Evolutionary conservation across 2,888 invertebrate genomes (phyloP).

Genomic region (Lypha dubia): DNA sequence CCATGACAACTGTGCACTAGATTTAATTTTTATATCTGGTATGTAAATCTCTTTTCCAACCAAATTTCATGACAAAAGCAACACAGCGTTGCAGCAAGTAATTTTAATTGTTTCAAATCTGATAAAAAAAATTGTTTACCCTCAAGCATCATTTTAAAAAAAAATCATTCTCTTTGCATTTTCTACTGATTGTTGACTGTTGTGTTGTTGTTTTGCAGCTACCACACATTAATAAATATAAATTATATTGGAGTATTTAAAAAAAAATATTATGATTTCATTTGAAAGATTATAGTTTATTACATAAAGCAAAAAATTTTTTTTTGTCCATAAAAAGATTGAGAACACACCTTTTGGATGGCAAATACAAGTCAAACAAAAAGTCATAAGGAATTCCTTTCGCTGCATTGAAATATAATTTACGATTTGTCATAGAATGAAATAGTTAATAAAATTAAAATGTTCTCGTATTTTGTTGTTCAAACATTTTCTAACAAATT

Average conservation of each 20-base stretch:
- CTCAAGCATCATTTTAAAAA: constrained; percentile 53
- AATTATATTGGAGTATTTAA: constrained; percentile 15
- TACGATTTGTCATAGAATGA: constrained; percentile 49
- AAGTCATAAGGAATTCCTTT: constrained; percentile 22
- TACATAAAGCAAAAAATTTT: constrained; percentile 7
- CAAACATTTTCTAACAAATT: not conserved
- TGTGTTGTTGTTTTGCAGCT: constrained; percentile 3
- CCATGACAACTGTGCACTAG: constrained; percentile 50
- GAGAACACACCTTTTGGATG: constrained; percentile 50
- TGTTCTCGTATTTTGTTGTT: not conserved
- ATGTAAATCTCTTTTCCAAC: constrained; percentile 30
- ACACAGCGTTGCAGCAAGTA: not conserved
- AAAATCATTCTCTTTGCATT: constrained; percentile 33
- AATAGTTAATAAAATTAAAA: not conserved
- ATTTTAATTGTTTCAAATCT: constrained; percentile 60
- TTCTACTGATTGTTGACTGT: not conserved
- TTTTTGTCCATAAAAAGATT: constrained; percentile 30
- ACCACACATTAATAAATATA: constrained; percentile 26
- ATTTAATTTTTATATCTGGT: constrained; percentile 23
- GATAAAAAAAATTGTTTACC: constrained; percentile 37
- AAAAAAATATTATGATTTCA: constrained; percentile 50
- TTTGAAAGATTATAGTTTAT: constrained; percentile 53
- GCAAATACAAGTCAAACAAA: constrained; percentile 15
- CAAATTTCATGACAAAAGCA: constrained; percentile 15
- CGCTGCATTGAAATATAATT: constrained; percentile 30